phyloP scores from a whole-genome alignment of 2,797 vertebrate species.

The Toxotes lorentzi region DNA sequence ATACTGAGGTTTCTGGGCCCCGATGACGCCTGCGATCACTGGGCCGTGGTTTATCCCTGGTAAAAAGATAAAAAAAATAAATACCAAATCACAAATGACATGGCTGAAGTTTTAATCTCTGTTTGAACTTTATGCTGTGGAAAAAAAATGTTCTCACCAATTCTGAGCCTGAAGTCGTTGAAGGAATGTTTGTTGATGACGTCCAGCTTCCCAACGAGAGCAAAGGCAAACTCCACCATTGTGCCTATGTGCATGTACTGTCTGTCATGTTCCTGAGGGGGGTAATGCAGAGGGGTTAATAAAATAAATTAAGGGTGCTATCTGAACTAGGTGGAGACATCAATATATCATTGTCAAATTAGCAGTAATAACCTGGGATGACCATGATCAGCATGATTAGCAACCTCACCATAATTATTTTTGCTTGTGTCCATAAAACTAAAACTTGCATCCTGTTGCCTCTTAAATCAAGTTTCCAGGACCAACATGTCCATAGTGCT shows the following conservation, averaged over 20 bases:
- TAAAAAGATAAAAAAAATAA: constrained; percentile 6
- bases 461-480: background rate
- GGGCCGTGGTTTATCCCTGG: constrained; percentile 97
- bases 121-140: background rate
- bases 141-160: constrained; percentile 85
- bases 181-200: constrained; percentile 99
- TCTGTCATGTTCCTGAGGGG: constrained; percentile 92
- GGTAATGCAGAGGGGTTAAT: background rate
- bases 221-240: constrained; percentile 98
- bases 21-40: constrained; percentile 97
- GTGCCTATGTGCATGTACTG: constrained; percentile 98
- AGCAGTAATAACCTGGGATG: background rate
- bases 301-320: background rate
- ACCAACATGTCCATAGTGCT: too few species aligned
- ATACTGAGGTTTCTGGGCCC: constrained; percentile 98
- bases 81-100: constrained; percentile 10
- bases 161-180: constrained; percentile 96
- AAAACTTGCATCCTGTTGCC: background rate
- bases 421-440: background rate
- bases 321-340: background rate
- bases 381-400: background rate
- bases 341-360: background rate
- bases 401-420: background rate
- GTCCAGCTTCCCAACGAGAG: constrained; percentile 94
- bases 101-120: background rate